Evolutionary conservation across 2,797 vertebrate genomes (phyloP).

Genomic region (Acrocephalus scirpaceus): DNA sequence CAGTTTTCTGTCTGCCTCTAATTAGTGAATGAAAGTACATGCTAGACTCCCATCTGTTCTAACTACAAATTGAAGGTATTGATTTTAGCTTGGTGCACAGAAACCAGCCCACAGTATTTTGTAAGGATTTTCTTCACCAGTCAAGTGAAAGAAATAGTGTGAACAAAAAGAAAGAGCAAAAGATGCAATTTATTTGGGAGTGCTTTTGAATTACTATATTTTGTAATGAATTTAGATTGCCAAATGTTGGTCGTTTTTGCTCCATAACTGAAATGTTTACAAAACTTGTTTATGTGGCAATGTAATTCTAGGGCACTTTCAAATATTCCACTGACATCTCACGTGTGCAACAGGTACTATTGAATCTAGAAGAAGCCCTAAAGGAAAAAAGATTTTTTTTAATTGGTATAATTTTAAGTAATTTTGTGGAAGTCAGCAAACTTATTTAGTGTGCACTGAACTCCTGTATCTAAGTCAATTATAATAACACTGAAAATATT

Average conservation of each 20-base stretch:
- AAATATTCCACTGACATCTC: neutral
- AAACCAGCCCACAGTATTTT: neutral
- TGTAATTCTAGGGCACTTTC: neutral
- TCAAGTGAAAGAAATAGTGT: neutral
- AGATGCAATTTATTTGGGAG: neutral
- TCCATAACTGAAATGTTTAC: neutral
- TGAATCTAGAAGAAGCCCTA: neutral
- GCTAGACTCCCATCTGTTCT: neutral
- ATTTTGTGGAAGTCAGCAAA: neutral
- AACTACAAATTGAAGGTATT: neutral
- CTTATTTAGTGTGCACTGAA: neutral
- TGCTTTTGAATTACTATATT: neutral
- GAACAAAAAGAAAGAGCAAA: neutral
- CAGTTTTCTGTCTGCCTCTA: neutral
- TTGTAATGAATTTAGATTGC: neutral
- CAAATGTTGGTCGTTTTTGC: neutral
- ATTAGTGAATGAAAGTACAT: neutral
- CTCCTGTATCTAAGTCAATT: neutral
- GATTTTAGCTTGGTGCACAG: neutral
- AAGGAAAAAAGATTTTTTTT: neutral
- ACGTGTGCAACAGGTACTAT: neutral
- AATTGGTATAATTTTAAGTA: neutral
- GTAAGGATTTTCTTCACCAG: neutral
- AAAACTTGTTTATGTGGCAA: neutral
- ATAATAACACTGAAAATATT: neutral